A percentile compares a stretch with the other conserved stretches of the same genome.
Evolutionary conservation across 92 coral and sea anemone species (phyloP).

Genomic region (Pocillopora grandis): DNA sequence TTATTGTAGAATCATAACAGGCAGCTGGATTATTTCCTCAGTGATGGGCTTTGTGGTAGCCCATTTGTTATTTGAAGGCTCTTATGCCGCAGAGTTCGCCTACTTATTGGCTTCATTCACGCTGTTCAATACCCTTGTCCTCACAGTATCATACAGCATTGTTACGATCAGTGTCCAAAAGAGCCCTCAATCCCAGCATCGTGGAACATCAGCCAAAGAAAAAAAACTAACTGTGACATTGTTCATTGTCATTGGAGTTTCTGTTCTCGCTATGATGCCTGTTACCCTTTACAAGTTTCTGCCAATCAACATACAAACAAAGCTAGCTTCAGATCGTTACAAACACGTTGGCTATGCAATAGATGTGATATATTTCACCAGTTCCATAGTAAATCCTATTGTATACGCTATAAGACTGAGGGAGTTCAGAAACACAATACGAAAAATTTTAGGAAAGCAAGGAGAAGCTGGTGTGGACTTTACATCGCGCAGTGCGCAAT

Average conservation of each 20-base stretch:
- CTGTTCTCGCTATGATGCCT: neutral
- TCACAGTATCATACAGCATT: neutral
- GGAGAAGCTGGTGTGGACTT: neutral
- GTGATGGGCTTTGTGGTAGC: neutral
- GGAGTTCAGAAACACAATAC: conserved; percentile 10
- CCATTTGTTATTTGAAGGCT: neutral
- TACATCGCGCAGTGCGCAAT: too few relatives aligned
- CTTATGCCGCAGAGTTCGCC: neutral
- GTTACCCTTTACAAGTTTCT: neutral
- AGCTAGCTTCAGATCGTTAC: neutral
- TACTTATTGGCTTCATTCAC: neutral
- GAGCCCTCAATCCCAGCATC: neutral
- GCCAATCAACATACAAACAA: neutral
- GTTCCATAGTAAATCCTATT: conserved; percentile 20
- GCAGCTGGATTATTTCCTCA: neutral
- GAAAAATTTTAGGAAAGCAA: neutral
- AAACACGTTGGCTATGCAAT: neutral
- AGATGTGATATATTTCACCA: neutral
- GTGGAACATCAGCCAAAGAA: neutral
- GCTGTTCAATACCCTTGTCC: neutral
- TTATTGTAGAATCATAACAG: conserved; percentile 1
- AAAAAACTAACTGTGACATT: conserved; percentile 17
- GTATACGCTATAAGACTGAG: conserved; percentile 27
- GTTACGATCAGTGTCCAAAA: neutral
- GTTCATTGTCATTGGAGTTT: conserved; percentile 8